Percentiles rank a stretch among this genome's conserved stretches.
phyloP scores from a whole-genome alignment of 2,888 invertebrate genomes.

The Hemaris fuciformis region DNA sequence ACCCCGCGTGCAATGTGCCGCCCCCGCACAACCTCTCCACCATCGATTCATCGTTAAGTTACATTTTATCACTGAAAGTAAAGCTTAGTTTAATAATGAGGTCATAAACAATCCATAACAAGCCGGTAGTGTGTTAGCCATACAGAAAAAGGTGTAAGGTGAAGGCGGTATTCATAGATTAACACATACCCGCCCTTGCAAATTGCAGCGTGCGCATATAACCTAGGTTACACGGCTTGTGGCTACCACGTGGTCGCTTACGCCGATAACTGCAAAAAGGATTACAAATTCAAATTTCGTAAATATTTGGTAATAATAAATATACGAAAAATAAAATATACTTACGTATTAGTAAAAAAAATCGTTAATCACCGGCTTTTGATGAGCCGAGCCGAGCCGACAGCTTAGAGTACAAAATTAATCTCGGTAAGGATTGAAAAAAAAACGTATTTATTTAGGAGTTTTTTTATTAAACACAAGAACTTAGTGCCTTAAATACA shows the following conservation, averaged over 20 bases:
- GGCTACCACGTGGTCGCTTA: not conserved
- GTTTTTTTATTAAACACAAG: slow-evolving; percentile 64
- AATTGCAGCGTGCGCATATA: not conserved
- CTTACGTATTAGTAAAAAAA: not conserved
- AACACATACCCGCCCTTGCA: not conserved
- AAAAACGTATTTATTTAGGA: slow-evolving; percentile 29
- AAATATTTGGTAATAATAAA: too few species aligned
- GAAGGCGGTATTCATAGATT: not conserved
- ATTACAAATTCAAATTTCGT: too few species aligned
- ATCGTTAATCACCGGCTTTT: not conserved
- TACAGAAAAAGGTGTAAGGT: not conserved
- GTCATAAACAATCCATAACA: slow-evolving; percentile 35
- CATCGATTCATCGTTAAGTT: slow-evolving; percentile 59
- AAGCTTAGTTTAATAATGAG: slow-evolving; percentile 39
- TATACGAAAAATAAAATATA: too few species aligned
- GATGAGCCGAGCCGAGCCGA: too few species aligned
- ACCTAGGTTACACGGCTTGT: not conserved
- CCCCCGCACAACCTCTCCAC: slow-evolving; percentile 40
- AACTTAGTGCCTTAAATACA: slow-evolving; percentile 56
- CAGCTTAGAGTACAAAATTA: not conserved
- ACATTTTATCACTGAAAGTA: slow-evolving; percentile 52
- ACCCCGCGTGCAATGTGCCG: slow-evolving; percentile 28
- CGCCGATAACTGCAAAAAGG: not conserved
- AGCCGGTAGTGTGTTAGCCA: not conserved
- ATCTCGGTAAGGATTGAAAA: not conserved